Evolutionary conservation across 2,113 vertebrate genomes (phyloP).

Genomic region (Phrynosoma blainvillii): DNA sequence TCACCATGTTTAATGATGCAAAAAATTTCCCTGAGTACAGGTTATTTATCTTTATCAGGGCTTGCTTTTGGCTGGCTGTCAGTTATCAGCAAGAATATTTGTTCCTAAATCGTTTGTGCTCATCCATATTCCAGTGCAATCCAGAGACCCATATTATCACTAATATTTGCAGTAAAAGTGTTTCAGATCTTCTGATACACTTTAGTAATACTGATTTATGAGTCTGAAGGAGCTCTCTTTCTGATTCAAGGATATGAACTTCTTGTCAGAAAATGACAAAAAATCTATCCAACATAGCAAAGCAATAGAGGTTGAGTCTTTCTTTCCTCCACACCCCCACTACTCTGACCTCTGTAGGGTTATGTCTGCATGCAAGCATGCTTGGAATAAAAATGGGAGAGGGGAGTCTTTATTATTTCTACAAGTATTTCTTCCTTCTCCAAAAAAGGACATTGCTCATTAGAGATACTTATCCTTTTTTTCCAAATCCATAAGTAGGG

Average conservation of each 20-base stretch:
- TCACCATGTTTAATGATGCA: conserved; percentile 95
- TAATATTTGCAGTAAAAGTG: conserved; percentile 76
- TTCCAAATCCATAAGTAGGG: background rate
- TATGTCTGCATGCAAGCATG: background rate
- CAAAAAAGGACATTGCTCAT: background rate
- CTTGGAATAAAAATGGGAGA: background rate
- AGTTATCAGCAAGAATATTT: conserved; percentile 80
- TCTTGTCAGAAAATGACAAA: conserved; percentile 60
- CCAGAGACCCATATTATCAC: conserved; percentile 72
- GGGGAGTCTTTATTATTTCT: background rate
- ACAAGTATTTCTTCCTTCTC: background rate
- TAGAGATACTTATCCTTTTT: background rate
- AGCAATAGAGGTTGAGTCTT: background rate
- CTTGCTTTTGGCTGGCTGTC: conserved; percentile 81
- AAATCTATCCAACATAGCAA: background rate
- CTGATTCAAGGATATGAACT: conserved; percentile 72
- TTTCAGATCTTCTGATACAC: conserved; percentile 76
- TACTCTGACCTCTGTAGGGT: background rate
- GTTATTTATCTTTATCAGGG: conserved; percentile 94
- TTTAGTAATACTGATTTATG: conserved; percentile 79
- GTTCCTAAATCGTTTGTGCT: conserved; percentile 80
- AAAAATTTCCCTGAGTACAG: conserved; percentile 91
- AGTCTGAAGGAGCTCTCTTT: conserved; percentile 72
- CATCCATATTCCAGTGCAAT: conserved; percentile 82
- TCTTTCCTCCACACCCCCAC: background rate